phyloP scores from a whole-genome alignment of 2,888 invertebrate genomes.

The Seira sanloemensis region DNA sequence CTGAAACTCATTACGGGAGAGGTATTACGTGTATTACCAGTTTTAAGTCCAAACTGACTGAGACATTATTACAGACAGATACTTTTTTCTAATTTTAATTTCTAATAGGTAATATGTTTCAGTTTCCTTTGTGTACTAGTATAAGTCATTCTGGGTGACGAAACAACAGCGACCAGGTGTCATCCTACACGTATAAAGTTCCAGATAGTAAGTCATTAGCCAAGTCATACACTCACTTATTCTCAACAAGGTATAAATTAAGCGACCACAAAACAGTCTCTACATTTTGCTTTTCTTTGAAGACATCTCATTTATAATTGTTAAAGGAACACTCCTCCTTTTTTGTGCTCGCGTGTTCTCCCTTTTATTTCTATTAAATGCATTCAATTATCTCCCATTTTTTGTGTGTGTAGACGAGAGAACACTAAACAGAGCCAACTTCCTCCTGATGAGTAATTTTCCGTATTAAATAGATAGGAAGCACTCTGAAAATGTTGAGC shows the following conservation, averaged over 20 bases:
- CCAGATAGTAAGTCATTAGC: neutral
- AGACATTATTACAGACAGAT: neutral
- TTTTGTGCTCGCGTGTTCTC: conserved; percentile 7
- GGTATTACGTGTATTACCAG: neutral
- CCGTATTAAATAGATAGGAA: neutral
- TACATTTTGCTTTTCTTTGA: neutral
- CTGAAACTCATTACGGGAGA: neutral
- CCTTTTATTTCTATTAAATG: neutral
- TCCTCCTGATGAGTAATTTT: conserved; percentile 41
- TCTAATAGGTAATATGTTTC: neutral
- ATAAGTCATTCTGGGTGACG: neutral
- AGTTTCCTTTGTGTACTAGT: neutral
- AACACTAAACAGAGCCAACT: conserved; percentile 56
- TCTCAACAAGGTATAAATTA: conserved; percentile 17
- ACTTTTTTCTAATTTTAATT: neutral
- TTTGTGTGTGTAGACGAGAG: neutral
- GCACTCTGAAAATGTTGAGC: neutral
- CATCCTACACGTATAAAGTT: neutral
- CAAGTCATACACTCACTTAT: neutral
- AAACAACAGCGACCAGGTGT: conserved; percentile 11
- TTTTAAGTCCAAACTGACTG: neutral
- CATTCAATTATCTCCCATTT: conserved; percentile 8
- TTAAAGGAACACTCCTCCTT: conserved; percentile 6
- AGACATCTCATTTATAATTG: conserved; percentile 12
- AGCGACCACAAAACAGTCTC: neutral